Conservation (phyloP, 2,888 invertebrate genomes). For the Acronicta aceris region DNA sequence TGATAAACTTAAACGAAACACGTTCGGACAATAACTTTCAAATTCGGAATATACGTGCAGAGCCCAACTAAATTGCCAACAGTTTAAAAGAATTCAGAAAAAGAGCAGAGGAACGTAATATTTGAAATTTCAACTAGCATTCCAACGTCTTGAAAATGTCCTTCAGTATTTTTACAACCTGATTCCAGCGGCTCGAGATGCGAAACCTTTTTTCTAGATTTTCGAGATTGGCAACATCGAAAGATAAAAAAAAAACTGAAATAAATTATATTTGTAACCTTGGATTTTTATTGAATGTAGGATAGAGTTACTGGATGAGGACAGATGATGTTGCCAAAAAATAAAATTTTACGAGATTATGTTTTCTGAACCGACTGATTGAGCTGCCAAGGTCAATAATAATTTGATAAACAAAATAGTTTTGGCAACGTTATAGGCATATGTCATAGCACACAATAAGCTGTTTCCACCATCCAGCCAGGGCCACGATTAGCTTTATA, state of each 20-base stretch:
- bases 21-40: slow-evolving; percentile 36
- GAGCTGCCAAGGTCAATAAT: slow-evolving; percentile 13
- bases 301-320: slow-evolving; percentile 17
- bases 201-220: slow-evolving; percentile 36
- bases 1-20: slow-evolving; percentile 30
- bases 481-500: no score
- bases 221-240: slow-evolving; percentile 17
- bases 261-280: slow-evolving; percentile 17
- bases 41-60: slow-evolving; percentile 7
- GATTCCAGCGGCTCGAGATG: slow-evolving; percentile 35
- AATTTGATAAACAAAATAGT: not conserved
- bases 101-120: slow-evolving; percentile 17
- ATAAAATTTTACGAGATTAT: slow-evolving; percentile 8
- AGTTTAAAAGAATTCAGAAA: slow-evolving; percentile 40
- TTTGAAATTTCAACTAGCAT: slow-evolving; percentile 38
- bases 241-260: slow-evolving; percentile 30
- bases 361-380: not conserved
- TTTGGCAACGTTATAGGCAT: slow-evolving; percentile 5
- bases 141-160: slow-evolving; percentile 36
- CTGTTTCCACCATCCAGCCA: no score
- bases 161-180: slow-evolving; percentile 46
- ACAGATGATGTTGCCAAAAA: slow-evolving; percentile 3
- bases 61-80: slow-evolving; percentile 19
- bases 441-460: no score
- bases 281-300: slow-evolving; percentile 24